Evolutionary conservation across 2,113 vertebrate genomes (phyloP), one percentile per base, ranked within the genome.

Genomic region (Galemys pyrenaicus): DNA sequence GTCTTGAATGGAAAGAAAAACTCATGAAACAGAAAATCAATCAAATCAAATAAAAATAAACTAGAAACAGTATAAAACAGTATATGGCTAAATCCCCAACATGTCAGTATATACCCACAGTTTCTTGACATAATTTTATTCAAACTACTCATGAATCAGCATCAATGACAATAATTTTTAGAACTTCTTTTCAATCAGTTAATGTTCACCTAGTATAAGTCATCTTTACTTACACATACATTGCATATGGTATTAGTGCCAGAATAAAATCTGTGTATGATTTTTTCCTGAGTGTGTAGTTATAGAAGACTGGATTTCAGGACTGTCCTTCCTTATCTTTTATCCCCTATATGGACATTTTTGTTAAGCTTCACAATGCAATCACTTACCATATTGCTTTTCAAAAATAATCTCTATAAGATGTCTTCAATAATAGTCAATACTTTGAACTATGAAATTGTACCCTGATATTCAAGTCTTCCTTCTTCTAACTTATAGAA

Each of bases 51-150:
- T 70, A 0, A 77, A 95, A 60, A 73, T 80, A 80, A 78, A 64
- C 10, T 67, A 60, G 35, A 41, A 87, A 32, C 39, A 41, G 2
- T 62, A 16, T 46, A 70, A 2, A 89, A 7, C 1, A 79, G 10
- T 28, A 24, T 16, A 56, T 46, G 73, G 24, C 6, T 89, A 80
- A 89, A 62, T 64, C 12, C 30, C 12, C 22, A 39, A 12, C 41
- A 28, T 1, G 35, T 20, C 41, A 67, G 15, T 64, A 79, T 94
- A 87, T 1, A 78, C 1, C 6, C 9, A 35, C 1, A 9, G 74
- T 78, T 92, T 75, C n/a, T 64, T 62, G 6, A 93, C 87, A 46
- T 54, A 49, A 62, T 75, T 75, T 83, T 91, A 44, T 74, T 92
- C 19, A 89, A 39, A 87, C 5, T 83, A n/a, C 87, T 83, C 9